Conservation (phyloP, 2,888 invertebrate genomes). For the Therioaphis trifolii region DNA sequence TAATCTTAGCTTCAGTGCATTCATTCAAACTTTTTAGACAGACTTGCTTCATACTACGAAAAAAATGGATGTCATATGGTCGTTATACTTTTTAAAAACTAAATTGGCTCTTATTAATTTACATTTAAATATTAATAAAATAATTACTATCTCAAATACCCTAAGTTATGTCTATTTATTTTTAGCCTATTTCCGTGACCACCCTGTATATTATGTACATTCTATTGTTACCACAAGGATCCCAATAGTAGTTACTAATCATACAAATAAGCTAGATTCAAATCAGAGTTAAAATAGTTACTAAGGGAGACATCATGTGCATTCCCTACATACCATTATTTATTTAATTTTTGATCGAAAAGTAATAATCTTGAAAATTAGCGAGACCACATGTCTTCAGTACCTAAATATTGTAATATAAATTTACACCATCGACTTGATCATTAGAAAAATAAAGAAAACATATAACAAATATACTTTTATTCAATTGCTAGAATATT, state of each 20-base stretch:
- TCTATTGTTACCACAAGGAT: background rate
- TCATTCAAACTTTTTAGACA: too few species aligned
- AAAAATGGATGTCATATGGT: too few species aligned
- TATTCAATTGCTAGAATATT: background rate
- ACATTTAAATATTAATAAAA: too few species aligned
- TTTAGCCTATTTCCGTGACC: too few species aligned
- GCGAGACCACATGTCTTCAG: conserved; percentile 60
- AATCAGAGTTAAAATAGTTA: conserved; percentile 12
- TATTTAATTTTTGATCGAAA: conserved; percentile 54
- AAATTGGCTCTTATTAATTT: too few species aligned
- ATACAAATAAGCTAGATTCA: background rate
- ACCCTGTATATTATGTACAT: too few species aligned
- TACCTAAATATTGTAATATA: conserved; percentile 61
- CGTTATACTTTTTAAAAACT: too few species aligned
- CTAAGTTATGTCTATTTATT: too few species aligned
- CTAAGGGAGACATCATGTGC: conserved; percentile 11
- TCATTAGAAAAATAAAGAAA: conserved; percentile 15
- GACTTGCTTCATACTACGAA: too few species aligned
- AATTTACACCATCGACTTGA: conserved; percentile 42
- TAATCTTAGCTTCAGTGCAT: too few species aligned
- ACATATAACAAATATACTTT: background rate
- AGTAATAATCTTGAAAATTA: conserved; percentile 57
- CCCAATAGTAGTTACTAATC: background rate
- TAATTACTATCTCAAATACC: too few species aligned
- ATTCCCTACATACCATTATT: conserved; percentile 61